phyloP scores from a whole-genome alignment of 1,140 invertebrate species.

The Papilio polyxenes region DNA sequence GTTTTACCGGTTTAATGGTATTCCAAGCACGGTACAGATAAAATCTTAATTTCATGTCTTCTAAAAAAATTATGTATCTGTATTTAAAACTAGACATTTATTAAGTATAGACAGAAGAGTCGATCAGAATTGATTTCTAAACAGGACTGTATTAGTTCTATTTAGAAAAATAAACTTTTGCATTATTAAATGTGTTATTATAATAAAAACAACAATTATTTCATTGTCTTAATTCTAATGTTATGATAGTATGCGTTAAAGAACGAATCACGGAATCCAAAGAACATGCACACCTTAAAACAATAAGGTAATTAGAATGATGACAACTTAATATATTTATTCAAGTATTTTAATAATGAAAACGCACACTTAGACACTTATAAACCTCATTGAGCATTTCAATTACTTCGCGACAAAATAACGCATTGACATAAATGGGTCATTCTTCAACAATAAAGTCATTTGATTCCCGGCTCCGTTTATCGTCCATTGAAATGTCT shows the following conservation, averaged over 20 bases:
- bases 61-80: too few species aligned
- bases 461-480: conserved; percentile 10
- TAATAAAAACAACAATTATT: too few species aligned
- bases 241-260: too few species aligned
- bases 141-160: too few species aligned
- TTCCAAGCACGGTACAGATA: neutral
- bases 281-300: too few species aligned
- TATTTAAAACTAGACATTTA: neutral
- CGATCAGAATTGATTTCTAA: too few species aligned
- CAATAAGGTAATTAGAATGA: neutral
- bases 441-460: conserved; percentile 26
- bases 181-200: too few species aligned
- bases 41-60: neutral
- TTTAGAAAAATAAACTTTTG: too few species aligned
- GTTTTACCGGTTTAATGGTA: neutral
- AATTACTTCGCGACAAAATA: neutral
- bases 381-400: neutral
- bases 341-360: neutral
- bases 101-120: too few species aligned
- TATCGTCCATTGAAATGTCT: conserved; percentile 23
- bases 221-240: too few species aligned
- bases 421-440: conserved; percentile 4
- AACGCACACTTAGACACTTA: neutral
- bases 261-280: too few species aligned
- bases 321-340: neutral